phyloP scores from a whole-genome alignment of 2,113 vertebrate species.

The Tetrao urogallus region DNA sequence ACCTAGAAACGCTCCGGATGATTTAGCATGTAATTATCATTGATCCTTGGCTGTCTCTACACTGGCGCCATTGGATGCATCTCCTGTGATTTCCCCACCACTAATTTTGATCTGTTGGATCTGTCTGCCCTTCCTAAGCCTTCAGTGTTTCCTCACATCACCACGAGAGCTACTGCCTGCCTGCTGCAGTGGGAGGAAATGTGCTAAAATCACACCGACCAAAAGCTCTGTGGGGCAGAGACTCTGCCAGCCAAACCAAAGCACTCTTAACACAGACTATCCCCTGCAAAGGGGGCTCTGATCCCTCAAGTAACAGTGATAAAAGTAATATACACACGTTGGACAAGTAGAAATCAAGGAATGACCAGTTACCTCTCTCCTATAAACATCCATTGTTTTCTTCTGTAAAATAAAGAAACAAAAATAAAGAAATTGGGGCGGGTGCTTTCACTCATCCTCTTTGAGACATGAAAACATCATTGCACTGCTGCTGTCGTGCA shows the following conservation, averaged over 20 bases:
- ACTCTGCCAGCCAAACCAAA: not conserved
- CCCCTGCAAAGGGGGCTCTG: not conserved
- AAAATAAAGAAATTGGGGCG: not conserved
- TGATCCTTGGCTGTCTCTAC: constrained; percentile 17
- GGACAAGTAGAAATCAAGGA: not conserved
- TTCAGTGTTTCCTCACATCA: not conserved
- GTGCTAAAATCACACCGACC: not conserved
- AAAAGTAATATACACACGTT: not conserved
- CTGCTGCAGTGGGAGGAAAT: not conserved
- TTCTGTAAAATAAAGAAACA: constrained; percentile 81
- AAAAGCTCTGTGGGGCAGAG: not conserved
- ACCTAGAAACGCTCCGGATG: constrained; percentile 29
- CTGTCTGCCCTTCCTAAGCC: constrained; percentile 14
- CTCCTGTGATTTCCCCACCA: not conserved
- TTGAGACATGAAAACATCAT: not conserved
- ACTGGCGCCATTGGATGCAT: not conserved
- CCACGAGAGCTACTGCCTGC: not conserved
- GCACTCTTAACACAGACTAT: not conserved
- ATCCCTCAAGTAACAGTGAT: not conserved
- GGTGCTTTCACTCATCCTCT: not conserved
- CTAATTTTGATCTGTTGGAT: constrained; percentile 2
- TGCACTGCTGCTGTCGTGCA: not conserved
- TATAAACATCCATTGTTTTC: constrained; percentile 85
- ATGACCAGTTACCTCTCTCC: constrained; percentile 87
- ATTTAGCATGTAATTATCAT: constrained; percentile 44